Conservation (phyloP, 2,888 invertebrate species). For the Pseudococcus jackbeardsleyi region DNA sequence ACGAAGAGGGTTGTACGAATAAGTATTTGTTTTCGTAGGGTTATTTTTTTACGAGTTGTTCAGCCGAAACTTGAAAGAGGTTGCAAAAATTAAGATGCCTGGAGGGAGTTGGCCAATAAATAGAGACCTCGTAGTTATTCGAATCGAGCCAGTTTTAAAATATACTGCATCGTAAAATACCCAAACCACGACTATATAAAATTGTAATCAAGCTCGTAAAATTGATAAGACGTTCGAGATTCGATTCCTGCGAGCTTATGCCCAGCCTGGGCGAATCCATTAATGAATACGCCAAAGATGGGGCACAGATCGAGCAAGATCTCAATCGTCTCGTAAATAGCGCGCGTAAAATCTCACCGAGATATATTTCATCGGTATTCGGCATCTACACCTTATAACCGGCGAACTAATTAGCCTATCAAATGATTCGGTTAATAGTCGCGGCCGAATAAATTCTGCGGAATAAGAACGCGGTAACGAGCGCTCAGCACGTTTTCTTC, state of each 20-base stretch:
- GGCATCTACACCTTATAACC: background rate
- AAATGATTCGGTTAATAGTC: background rate
- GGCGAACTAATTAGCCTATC: background rate
- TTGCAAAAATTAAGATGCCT: conserved; percentile 38
- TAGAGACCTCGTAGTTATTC: background rate
- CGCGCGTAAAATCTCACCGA: background rate
- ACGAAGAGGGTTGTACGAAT: conserved; percentile 17
- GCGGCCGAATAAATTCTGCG: background rate
- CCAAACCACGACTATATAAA: background rate
- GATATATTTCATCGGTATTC: background rate
- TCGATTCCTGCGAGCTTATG: background rate
- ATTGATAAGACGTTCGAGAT: background rate
- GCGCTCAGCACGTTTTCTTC: background rate
- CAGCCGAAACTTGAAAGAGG: background rate
- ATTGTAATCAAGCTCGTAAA: conserved; percentile 38
- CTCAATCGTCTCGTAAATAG: background rate
- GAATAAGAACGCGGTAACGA: background rate
- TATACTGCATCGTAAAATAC: background rate
- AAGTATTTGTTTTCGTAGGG: background rate
- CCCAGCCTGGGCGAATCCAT: background rate
- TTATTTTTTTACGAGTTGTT: background rate
- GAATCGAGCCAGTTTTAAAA: background rate
- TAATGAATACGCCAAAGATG: background rate
- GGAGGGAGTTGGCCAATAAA: conserved; percentile 6
- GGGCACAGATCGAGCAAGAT: background rate